Base-by-base conservation (phyloP, 1,140 invertebrate genomes). In the Orussus abietinus region DNA sequence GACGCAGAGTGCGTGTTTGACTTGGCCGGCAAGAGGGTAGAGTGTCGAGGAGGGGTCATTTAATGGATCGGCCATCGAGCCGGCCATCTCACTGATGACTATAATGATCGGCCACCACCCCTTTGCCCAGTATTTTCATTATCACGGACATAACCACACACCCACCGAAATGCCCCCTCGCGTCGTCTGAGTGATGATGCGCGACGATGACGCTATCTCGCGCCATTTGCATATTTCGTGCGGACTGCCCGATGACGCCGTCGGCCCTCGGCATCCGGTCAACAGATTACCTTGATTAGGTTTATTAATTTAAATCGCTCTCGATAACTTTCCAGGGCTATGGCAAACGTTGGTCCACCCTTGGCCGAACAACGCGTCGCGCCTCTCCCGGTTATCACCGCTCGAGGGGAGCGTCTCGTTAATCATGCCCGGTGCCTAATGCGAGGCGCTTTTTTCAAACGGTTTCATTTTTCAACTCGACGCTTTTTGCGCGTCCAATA, bases 201-300 rank as follows among this genome's bases (percentile, higher is more conserved):
- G 44, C 17, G 29, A 36, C 38, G 47, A 49, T 50, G 49, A 57
- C 47, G 51, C 18, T 36, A 36, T 36, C 34, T 19, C 18, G n/a
- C n/a, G 42, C 45, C 54, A 63, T 64, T 66, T 64, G 58, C 63
- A 64, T 66, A 64, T 57, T 61, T 57, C 47, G 40, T 44, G 42
- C 52, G 49, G 52, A 49, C 49, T 44, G 40, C 15, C 30, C 10
- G 29, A 29, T 26, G 31, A 12, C 18, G n/a, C 3, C 10, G 12
- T 5, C 17, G 4, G 14, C 44, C 22, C 31, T 28, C 47, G 25
- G 11, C 39, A 20, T 9, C 12, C 11, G 29, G 15, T 33, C 47
- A 34, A 59, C 52, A 59, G 53, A 56, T 62, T 57, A 49, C 46
- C 35, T 45, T 53, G 49, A 66, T 67, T 58, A 62, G 55, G 56